Base-by-base conservation (phyloP, 2,888 invertebrate genomes). In the Agrenia bidenticulata region DNA sequence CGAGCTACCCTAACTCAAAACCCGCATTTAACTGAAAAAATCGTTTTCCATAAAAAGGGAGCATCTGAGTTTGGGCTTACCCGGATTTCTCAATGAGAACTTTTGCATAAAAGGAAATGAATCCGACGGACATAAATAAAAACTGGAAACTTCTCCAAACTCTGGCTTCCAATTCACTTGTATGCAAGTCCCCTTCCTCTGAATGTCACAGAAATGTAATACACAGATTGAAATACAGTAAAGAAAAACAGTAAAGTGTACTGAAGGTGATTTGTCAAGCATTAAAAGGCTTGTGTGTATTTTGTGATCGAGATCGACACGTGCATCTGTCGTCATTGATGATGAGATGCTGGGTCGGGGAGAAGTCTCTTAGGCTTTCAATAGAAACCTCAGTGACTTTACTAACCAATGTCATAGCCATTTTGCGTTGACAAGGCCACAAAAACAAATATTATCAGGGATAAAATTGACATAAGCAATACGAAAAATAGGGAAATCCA, bases 21-120 rank as follows among this genome's bases (percentile, higher is more conserved):
- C 32, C 32, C 32, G 32, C 32, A 32, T 32, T 32, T 32, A 11
- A 32, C 32, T 32, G 32, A 32, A 11, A 4, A 54, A 54, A 54
- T 54, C 54, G 27, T 54, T 54, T 54, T 54, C 32, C 27, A 27
- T 54, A 27, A 54, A 54, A 54, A n/a, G 21, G 54, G 54, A 54
- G 19, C 45, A 45, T 19, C 45, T 19, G 19, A 45, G 4, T 45
- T 17, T 7, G 17, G 17, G 7, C 19, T 45, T 5, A 45, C 45
- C 45, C n/a, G 45, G 17, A 45, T 19, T 17, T 17, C 45, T 15
- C n/a, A 9, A 45, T 19, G 19, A 45, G n/a, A 45, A 17, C 19
- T 51, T 17, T 9, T 49, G 17, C 7, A 17, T 15, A 51, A 23
- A 51, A 13, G 17, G 21, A 51, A 51, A 51, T 21, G 19, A 23